Percentiles rank a stretch among this genome's conserved stretches.
Conservation (phyloP, 1,140 invertebrate species). For the Ectropis grisescens region DNA sequence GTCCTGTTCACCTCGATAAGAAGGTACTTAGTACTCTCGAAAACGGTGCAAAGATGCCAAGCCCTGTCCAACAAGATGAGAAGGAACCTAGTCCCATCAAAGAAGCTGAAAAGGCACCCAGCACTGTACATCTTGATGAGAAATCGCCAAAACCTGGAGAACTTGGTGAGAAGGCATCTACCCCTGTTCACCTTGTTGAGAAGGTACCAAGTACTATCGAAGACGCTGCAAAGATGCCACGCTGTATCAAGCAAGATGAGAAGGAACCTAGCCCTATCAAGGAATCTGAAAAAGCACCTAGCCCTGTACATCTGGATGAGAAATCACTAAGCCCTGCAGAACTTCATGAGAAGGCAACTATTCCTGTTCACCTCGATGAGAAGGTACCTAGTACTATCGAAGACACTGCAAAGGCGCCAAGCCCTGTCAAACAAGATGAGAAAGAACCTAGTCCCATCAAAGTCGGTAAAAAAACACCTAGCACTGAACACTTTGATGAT, state of each 20-base stretch:
- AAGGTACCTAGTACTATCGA: not conserved
- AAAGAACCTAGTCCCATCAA: not conserved
- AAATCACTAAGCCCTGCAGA: not conserved
- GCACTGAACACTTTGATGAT: not conserved
- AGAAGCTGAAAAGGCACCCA: not conserved
- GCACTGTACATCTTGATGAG: not conserved
- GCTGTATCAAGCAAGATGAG: not conserved
- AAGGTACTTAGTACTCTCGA: not conserved
- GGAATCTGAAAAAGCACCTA: not conserved
- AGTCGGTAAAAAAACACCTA: not conserved
- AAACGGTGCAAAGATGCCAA: not conserved
- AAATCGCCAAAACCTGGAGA: not conserved
- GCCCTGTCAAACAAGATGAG: not conserved
- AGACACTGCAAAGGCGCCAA: not conserved
- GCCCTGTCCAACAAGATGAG: constrained; percentile 1
- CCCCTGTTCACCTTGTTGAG: not conserved
- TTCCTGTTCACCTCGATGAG: not conserved
- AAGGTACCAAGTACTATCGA: not conserved
- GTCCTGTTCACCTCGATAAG: not conserved
- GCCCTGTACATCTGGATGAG: not conserved
- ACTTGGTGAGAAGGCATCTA: not conserved
- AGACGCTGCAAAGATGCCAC: not conserved
- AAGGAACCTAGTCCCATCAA: not conserved
- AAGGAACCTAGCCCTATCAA: not conserved
- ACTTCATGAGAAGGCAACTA: not conserved